A percentile compares a stretch with the other conserved stretches of the same genome.
These are phyloP conservation scores for Thysanoteuthis rhombus DNA, from an alignment of 2,888 invertebrate genomes.

Conservation along the genomic window DNA sequence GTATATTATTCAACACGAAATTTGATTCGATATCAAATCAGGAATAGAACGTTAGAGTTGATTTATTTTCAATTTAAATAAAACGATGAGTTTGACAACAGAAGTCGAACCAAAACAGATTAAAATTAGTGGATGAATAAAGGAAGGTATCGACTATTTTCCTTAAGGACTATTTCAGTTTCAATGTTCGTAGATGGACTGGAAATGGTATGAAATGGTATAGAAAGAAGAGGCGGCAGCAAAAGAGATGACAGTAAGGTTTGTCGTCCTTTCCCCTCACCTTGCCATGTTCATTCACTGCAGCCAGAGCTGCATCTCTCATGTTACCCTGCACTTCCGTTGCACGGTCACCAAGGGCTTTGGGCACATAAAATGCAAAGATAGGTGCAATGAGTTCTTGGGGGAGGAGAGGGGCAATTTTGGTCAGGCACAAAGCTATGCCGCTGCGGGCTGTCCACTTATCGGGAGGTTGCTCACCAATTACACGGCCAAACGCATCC, in stretches of 20 bases:
- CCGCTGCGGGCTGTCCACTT: slow-evolving; percentile 91
- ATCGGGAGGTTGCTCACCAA: slow-evolving; percentile 82
- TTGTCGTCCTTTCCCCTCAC: slow-evolving; percentile 65
- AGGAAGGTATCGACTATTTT: too few relatives aligned
- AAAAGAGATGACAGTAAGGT: too few relatives aligned
- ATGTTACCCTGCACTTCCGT: slow-evolving; percentile 86
- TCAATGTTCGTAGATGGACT: too few relatives aligned
- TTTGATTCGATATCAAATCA: too few relatives aligned
- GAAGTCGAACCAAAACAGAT: too few relatives aligned
- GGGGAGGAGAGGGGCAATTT: slow-evolving; percentile 80
- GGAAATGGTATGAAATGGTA: too few relatives aligned
- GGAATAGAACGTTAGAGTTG: not conserved
- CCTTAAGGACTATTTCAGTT: too few relatives aligned
- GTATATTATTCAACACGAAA: too few relatives aligned
- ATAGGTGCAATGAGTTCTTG: slow-evolving; percentile 75
- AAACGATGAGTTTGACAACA: too few relatives aligned
- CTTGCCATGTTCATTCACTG: slow-evolving; percentile 93
- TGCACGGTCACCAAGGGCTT: slow-evolving; percentile 86
- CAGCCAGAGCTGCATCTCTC: slow-evolving; percentile 90
- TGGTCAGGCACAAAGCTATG: slow-evolving; percentile 82
- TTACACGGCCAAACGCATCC: slow-evolving; percentile 91
- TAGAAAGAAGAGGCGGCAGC: too few relatives aligned
- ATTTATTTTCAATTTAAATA: too few relatives aligned
- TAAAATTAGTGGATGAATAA: too few relatives aligned
- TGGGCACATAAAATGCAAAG: slow-evolving; percentile 74